Percentiles rank a stretch among this genome's conserved stretches.
Conservation (phyloP, 2,797 vertebrate species). For the Somateria mollissima region DNA sequence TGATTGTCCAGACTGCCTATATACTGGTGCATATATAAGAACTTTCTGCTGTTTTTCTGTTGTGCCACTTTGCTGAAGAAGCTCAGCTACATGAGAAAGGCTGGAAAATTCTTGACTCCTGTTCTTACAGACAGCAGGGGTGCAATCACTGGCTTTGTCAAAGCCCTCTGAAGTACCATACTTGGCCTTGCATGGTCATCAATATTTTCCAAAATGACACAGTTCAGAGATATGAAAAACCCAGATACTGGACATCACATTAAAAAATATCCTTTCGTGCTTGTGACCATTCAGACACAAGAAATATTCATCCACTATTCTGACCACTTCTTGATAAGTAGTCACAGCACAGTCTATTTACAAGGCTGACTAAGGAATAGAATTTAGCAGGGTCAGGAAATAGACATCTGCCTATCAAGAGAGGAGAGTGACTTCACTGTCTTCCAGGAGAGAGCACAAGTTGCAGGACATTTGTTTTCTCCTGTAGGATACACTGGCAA, state of each 20-base stretch:
- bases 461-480: not conserved
- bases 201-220: not conserved
- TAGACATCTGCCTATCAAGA: not conserved
- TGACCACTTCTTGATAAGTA: not conserved
- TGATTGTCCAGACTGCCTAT: not conserved
- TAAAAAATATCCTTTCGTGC: not conserved
- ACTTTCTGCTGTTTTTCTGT: not conserved
- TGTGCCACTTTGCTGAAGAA: not conserved
- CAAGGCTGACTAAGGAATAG: not conserved
- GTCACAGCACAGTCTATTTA: not conserved
- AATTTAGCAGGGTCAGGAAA: not conserved
- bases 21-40: not conserved
- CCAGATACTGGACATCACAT: not conserved
- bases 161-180: not conserved
- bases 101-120: not conserved
- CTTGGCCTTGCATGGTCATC: not conserved
- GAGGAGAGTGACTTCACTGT: not conserved
- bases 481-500: not conserved
- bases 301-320: not conserved
- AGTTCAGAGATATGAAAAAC: not conserved
- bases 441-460: not conserved
- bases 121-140: not conserved
- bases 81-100: not conserved
- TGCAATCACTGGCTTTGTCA: not conserved
- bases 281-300: not conserved